Conservation (phyloP, 2,888 invertebrate species). For the Cheilosia scutellata region DNA sequence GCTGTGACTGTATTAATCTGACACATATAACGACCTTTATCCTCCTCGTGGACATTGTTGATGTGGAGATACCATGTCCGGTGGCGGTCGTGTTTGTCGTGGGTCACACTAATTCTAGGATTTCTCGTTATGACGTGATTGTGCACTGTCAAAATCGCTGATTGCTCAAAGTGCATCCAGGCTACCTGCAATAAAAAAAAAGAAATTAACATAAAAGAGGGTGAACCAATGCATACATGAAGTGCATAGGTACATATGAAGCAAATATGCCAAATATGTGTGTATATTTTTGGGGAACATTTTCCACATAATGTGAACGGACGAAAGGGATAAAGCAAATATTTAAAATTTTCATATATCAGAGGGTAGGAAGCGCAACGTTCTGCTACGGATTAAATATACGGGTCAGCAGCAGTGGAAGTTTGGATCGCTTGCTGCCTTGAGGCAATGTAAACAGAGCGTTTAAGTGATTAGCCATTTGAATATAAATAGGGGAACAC, state of each 20-base stretch:
- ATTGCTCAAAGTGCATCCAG: slow-evolving; percentile 98
- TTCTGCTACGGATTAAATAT: slow-evolving; percentile 1
- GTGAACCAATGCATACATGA: not conserved
- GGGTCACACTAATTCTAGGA: slow-evolving; percentile 95
- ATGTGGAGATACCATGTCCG: slow-evolving; percentile 97
- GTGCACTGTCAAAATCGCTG: slow-evolving; percentile 96
- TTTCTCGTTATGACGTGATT: slow-evolving; percentile 97
- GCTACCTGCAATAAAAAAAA: slow-evolving; percentile 89
- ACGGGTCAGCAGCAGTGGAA: slow-evolving; percentile 21
- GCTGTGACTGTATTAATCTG: slow-evolving; percentile 96
- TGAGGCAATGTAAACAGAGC: slow-evolving; percentile 46
- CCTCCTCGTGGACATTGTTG: slow-evolving; percentile 95
- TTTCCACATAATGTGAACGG: slow-evolving; percentile 7
- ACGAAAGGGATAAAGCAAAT: slow-evolving; percentile 52
- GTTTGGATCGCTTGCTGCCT: slow-evolving; percentile 19
- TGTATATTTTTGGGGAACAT: slow-evolving; percentile 1
- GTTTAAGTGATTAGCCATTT: slow-evolving; percentile 71
- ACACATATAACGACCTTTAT: slow-evolving; percentile 96
- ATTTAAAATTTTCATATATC: slow-evolving; percentile 38
- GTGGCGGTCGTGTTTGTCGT: slow-evolving; percentile 92
- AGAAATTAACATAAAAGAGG: slow-evolving; percentile 78
- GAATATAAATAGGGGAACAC: not conserved
- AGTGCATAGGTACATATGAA: not conserved
- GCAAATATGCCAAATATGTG: slow-evolving; percentile 7
- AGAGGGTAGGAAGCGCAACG: not conserved